A percentile compares a stretch with the other conserved stretches of the same genome.
Conservation (phyloP, 2,113 vertebrate species). For the Cyanoramphus novaezelandiae region DNA sequence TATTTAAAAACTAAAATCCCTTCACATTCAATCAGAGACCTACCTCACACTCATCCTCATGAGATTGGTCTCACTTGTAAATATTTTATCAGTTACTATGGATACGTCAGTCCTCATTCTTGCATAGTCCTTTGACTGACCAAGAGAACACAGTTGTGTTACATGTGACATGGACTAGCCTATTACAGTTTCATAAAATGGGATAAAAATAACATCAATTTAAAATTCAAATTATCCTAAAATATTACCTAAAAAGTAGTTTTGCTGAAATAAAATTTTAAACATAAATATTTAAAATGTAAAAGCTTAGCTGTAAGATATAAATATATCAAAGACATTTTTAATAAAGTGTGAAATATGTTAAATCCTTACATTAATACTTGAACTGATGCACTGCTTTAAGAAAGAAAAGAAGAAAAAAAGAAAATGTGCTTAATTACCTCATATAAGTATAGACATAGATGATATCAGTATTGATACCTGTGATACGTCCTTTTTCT, state of each 20-base stretch:
- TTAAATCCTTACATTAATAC: neutral
- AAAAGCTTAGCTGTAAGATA: neutral
- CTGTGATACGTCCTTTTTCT: neutral
- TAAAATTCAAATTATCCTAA: neutral
- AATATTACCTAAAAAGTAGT: neutral
- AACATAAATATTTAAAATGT: neutral
- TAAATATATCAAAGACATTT: neutral
- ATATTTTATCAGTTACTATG: slow-evolving; percentile 13
- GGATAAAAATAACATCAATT: neutral
- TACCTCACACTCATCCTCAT: neutral
- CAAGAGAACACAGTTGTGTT: neutral
- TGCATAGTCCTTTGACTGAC: neutral
- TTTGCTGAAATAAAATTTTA: neutral
- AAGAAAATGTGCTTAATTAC: neutral
- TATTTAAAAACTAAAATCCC: neutral
- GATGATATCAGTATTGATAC: neutral
- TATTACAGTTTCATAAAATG: neutral
- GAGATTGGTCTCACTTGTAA: neutral
- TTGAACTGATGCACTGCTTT: neutral
- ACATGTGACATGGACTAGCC: neutral
- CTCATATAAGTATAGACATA: neutral
- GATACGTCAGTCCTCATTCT: neutral
- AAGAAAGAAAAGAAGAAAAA: neutral
- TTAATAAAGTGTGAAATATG: neutral
- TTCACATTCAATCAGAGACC: slow-evolving; percentile 5